Percentiles rank a stretch among this genome's conserved stretches.
Conservation (phyloP, 2,888 invertebrate genomes). For the Venustoraphidia nigricollis region DNA sequence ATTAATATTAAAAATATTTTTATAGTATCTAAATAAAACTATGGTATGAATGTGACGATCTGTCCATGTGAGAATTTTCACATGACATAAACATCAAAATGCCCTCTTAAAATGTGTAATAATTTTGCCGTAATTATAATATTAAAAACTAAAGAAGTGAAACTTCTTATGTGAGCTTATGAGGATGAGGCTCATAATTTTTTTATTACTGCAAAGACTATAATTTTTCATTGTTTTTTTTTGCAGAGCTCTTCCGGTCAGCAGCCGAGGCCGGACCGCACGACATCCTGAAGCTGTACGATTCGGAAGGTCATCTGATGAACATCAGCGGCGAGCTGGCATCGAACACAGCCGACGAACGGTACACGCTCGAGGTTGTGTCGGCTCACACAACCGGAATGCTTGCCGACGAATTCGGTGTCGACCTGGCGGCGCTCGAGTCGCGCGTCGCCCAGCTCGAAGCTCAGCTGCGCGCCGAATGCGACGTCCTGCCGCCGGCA, state of each 20-base stretch:
- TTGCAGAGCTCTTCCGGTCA: conserved; percentile 46
- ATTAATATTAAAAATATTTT: too few species aligned
- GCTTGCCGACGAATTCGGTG: conserved; percentile 27
- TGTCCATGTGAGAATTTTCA: too few species aligned
- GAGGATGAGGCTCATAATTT: too few species aligned
- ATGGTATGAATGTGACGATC: too few species aligned
- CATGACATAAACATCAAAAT: too few species aligned
- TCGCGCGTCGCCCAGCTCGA: conserved; percentile 39
- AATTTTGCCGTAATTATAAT: too few species aligned
- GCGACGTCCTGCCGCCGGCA: conserved; percentile 32
- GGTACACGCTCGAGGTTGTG: conserved; percentile 36
- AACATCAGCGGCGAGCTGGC: conserved; percentile 43
- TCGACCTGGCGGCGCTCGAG: conserved; percentile 38
- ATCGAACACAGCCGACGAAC: conserved; percentile 36
- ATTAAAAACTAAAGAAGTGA: too few species aligned
- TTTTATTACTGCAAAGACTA: too few species aligned
- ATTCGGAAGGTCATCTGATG: conserved; percentile 40
- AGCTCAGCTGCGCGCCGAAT: conserved; percentile 34
- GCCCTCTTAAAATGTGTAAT: too few species aligned
- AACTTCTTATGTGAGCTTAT: too few species aligned
- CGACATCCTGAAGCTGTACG: conserved; percentile 48
- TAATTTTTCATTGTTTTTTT: conserved; percentile 5
- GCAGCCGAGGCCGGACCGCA: conserved; percentile 50
- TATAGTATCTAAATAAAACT: too few species aligned
- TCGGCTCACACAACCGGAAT: conserved; percentile 27